Percentiles rank a stretch among this genome's conserved stretches.
These are phyloP conservation scores for Volucella inanis DNA, from an alignment of 2,888 invertebrate species.

Conservation along the genomic window DNA sequence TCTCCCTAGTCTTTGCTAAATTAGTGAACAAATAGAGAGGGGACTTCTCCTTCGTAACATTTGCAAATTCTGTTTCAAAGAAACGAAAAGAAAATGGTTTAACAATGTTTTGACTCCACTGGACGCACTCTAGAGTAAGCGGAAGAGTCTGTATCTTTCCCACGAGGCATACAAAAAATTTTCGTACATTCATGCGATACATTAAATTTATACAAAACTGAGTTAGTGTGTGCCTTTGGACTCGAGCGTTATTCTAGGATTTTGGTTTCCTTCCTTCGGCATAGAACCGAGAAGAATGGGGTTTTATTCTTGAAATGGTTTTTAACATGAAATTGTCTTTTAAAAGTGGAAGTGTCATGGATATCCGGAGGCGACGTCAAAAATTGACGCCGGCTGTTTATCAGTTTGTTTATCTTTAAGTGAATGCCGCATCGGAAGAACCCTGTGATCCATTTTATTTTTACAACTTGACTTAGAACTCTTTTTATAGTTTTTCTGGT, in stretches of 20 bases:
- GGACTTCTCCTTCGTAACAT: slow-evolving; percentile 27
- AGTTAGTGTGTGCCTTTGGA: slow-evolving; percentile 11
- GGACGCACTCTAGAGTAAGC: neutral
- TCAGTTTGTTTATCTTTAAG: slow-evolving; percentile 24
- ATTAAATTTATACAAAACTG: neutral
- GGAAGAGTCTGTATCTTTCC: slow-evolving; percentile 5
- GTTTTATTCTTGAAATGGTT: slow-evolving; percentile 12
- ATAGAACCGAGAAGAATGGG: neutral
- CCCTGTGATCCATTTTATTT: slow-evolving; percentile 26
- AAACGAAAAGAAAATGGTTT: slow-evolving; percentile 18
- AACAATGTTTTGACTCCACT: neutral
- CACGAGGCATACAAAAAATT: slow-evolving; percentile 11
- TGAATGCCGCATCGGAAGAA: slow-evolving; percentile 19
- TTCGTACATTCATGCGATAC: too few relatives aligned
- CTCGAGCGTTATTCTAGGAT: slow-evolving; percentile 52
- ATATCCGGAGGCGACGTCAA: slow-evolving; percentile 30
- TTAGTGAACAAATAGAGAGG: slow-evolving; percentile 37
- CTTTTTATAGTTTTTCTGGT: slow-evolving; percentile 22
- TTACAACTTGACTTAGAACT: neutral
- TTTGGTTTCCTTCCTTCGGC: neutral
- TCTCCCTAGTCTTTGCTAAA: slow-evolving; percentile 11
- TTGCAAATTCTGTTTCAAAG: slow-evolving; percentile 50
- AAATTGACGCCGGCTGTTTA: slow-evolving; percentile 41
- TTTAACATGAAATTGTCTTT: slow-evolving; percentile 45
- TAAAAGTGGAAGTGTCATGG: slow-evolving; percentile 44